phyloP scores from a whole-genome alignment of 2,888 invertebrate species.

The Tolmerus cingulatus region DNA sequence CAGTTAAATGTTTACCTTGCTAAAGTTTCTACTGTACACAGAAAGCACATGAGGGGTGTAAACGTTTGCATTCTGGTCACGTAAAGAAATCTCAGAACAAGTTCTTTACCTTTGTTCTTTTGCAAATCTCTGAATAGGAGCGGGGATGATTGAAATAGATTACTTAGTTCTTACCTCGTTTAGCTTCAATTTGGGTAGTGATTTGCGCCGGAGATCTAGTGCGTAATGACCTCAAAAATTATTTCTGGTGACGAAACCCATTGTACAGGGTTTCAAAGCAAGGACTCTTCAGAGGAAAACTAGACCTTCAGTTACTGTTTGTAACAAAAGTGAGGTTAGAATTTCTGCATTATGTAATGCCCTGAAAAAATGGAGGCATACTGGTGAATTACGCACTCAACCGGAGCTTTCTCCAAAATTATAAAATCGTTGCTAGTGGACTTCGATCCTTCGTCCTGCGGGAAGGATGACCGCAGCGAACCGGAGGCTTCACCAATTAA shows the following conservation, averaged over 20 bases:
- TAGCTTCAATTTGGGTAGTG: not conserved
- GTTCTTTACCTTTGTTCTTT: not conserved
- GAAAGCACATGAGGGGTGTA: not conserved
- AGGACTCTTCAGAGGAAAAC: not conserved
- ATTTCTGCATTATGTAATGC: not conserved
- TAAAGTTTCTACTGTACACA: not conserved
- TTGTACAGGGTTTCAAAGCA: not conserved
- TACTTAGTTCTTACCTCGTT: not conserved
- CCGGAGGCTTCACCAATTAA: not conserved
- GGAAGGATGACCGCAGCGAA: not conserved
- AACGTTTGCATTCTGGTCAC: not conserved
- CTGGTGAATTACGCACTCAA: not conserved
- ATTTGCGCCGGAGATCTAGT: not conserved
- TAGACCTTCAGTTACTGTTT: not conserved
- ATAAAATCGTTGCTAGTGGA: not conserved
- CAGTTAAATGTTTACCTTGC: slow-evolving; percentile 27
- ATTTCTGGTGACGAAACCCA: not conserved
- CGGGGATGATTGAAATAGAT: not conserved
- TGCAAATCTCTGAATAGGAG: not conserved
- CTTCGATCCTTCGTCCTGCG: not conserved
- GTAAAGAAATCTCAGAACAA: not conserved
- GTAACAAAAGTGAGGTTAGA: not conserved
- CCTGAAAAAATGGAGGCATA: not conserved
- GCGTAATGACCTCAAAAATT: not conserved
- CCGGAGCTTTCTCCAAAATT: not conserved